Percentiles rank a stretch among this genome's conserved stretches.
Conservation (phyloP, 2,113 vertebrate species). For the Ciconia maguari region DNA sequence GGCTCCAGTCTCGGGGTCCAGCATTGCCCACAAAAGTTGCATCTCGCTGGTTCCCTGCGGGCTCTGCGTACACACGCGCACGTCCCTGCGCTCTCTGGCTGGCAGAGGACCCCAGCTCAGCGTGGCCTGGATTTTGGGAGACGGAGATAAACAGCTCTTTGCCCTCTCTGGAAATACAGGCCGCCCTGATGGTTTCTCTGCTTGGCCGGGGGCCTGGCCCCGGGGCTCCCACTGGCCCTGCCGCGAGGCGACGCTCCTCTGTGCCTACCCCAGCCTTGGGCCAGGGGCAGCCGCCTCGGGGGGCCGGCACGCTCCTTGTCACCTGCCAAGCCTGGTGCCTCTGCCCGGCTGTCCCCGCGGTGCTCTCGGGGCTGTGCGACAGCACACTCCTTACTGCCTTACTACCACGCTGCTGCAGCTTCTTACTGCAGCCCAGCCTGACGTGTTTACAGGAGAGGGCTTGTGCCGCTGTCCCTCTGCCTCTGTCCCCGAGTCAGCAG, state of each 20-base stretch:
- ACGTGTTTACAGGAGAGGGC: slow-evolving; percentile 66
- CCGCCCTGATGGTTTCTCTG: neutral
- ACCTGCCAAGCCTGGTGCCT: neutral
- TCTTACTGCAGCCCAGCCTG: slow-evolving; percentile 38
- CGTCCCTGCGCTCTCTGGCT: neutral
- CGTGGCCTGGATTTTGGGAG: neutral
- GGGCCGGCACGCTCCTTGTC: neutral
- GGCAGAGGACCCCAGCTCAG: neutral
- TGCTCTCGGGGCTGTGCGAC: neutral
- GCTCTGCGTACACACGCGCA: neutral
- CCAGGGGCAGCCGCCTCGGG: neutral
- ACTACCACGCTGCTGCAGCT: slow-evolving; percentile 58
- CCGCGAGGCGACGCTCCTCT: neutral
- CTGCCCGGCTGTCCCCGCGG: neutral
- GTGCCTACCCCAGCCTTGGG: neutral
- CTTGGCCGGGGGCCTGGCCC: neutral
- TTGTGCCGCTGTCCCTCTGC: neutral
- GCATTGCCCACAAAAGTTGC: neutral
- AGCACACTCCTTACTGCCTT: slow-evolving; percentile 71
- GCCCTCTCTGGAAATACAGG: neutral
- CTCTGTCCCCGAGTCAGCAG: rapidly evolving
- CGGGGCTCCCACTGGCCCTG: neutral
- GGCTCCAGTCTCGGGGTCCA: neutral
- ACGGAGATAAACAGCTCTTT: neutral
- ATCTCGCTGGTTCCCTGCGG: neutral